Evolutionary conservation across 1,140 invertebrate genomes (phyloP).

Genomic region (Heterodera schachtii): DNA sequence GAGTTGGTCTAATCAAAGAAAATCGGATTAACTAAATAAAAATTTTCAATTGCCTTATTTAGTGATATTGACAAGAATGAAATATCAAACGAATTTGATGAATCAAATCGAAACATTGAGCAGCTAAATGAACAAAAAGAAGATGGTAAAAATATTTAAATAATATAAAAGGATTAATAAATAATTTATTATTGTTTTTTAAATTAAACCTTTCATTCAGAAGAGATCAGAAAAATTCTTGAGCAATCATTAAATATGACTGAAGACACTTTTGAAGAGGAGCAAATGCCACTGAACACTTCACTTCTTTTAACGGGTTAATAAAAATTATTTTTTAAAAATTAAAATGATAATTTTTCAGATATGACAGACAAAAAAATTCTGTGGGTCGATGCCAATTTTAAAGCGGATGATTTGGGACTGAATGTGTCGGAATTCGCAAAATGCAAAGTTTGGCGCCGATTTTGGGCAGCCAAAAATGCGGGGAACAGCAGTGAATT

Average conservation of each 20-base stretch:
- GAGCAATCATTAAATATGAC: neutral
- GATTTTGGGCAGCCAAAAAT: conserved; percentile 50
- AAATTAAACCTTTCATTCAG: too few relatives aligned
- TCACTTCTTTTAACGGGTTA: conserved; percentile 13
- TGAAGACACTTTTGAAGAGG: conserved; percentile 18
- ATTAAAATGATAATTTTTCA: neutral
- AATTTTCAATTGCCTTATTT: too few relatives aligned
- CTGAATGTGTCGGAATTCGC: conserved; percentile 51
- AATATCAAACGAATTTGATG: too few relatives aligned
- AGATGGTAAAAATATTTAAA: conserved; percentile 12
- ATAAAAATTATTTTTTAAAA: neutral
- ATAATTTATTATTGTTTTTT: too few relatives aligned
- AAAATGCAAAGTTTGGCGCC: conserved; percentile 53
- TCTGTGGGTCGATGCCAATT: conserved; percentile 59
- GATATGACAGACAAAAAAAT: conserved; percentile 25
- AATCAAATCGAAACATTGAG: too few relatives aligned
- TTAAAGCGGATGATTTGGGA: conserved; percentile 56
- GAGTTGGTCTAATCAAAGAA: too few relatives aligned
- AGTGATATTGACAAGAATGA: too few relatives aligned
- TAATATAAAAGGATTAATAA: too few relatives aligned
- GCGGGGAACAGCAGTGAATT: conserved; percentile 14
- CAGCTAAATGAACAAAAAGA: neutral
- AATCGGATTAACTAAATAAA: too few relatives aligned
- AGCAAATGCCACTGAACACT: conserved; percentile 19
- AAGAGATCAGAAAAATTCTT: conserved; percentile 5